A percentile compares a stretch with the other conserved stretches of the same genome.
Evolutionary conservation across 2,888 invertebrate species (phyloP).

Genomic region (Resseliella maxima): DNA sequence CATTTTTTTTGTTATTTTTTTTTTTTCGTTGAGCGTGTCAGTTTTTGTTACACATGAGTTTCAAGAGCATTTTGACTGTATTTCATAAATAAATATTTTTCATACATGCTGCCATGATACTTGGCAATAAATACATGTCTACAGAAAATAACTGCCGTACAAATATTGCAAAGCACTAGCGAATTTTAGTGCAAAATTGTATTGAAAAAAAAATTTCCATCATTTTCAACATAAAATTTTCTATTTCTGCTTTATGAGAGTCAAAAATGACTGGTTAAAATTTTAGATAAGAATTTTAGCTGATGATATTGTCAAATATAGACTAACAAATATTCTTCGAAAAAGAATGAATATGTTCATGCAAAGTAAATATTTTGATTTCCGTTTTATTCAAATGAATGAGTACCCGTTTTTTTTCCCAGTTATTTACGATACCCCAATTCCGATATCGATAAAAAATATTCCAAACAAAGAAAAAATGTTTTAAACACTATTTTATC

Average conservation of each 20-base stretch:
- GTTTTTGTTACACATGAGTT: neutral
- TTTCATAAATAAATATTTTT: conserved; percentile 40
- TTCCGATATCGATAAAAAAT: no score
- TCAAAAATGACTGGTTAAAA: no score
- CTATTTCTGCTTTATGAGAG: no score
- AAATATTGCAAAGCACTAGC: neutral
- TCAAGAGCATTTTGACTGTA: neutral
- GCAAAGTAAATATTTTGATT: neutral
- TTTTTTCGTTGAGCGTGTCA: neutral
- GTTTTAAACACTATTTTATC: neutral
- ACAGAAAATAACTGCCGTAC: neutral
- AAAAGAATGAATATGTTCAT: no score
- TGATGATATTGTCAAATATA: no score
- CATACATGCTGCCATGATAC: neutral
- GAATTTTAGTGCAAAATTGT: neutral
- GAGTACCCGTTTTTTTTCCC: neutral
- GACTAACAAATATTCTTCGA: no score
- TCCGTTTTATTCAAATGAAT: conserved; percentile 46
- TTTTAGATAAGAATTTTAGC: no score
- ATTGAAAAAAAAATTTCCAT: neutral
- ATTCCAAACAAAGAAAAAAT: neutral
- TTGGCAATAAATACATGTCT: neutral
- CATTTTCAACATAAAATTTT: no score
- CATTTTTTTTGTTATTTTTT: neutral
- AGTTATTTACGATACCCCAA: neutral